Percentiles rank a stretch among this genome's conserved stretches.
Conservation (phyloP, 2,888 invertebrate species). For the Eucera pruinosa region DNA sequence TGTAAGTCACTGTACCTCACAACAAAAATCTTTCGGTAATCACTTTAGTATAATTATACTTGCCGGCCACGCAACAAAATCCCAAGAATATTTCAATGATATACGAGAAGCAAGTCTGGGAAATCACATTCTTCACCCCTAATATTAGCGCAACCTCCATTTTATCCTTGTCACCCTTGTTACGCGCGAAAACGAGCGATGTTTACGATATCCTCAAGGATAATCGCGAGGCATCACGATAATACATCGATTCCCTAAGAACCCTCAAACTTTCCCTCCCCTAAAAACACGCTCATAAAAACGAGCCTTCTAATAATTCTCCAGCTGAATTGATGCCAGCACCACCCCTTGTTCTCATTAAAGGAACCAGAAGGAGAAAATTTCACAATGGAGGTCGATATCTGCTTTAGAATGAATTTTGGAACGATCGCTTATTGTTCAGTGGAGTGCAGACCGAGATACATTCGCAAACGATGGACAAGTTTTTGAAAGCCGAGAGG, state of each 20-base stretch:
- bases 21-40: too few relatives aligned
- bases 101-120: neutral
- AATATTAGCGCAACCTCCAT: neutral
- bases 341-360: slow-evolving; percentile 23
- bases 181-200: neutral
- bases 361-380: slow-evolving; percentile 45
- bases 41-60: neutral
- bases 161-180: too few relatives aligned
- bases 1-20: too few relatives aligned
- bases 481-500: too few relatives aligned
- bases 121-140: neutral
- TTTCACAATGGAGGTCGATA: slow-evolving; percentile 47
- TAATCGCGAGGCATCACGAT: slow-evolving; percentile 26
- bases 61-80: neutral
- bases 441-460: too few relatives aligned
- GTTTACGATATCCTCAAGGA: slow-evolving; percentile 33
- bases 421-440: slow-evolving; percentile 63
- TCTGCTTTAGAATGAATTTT: slow-evolving; percentile 65
- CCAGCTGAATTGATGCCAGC: slow-evolving; percentile 6
- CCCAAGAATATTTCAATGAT: neutral
- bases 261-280: neutral
- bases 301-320: slow-evolving; percentile 23
- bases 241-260: slow-evolving; percentile 24
- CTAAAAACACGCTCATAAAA: slow-evolving; percentile 31
- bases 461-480: too few relatives aligned